These are phyloP conservation scores for Oxyruncus cristatus DNA, from an alignment of 2,113 vertebrate species.

Conservation along the genomic window DNA sequence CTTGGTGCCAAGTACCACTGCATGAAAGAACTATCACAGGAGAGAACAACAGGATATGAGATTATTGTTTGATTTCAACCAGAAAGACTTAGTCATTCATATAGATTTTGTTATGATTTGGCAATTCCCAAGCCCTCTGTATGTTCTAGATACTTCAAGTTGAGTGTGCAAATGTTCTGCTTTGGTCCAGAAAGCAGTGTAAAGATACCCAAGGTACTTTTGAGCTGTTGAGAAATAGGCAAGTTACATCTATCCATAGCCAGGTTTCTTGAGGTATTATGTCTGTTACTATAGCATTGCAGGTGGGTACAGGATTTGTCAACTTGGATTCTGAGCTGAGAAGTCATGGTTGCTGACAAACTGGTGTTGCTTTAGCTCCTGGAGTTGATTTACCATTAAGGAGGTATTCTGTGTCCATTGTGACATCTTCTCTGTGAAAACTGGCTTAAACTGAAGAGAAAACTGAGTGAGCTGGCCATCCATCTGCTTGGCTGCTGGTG, in stretches of 20 bases:
- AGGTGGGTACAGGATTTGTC: accelerated
- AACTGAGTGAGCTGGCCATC: neutral
- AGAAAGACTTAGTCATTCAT: neutral
- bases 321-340: neutral
- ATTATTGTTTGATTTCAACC: neutral
- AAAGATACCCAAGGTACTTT: neutral
- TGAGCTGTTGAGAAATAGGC: neutral
- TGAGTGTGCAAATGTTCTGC: neutral
- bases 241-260: accelerated
- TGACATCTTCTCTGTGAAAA: neutral
- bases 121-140: accelerated
- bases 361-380: neutral
- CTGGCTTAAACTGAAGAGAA: neutral
- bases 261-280: neutral
- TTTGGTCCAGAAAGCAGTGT: neutral
- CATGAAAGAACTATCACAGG: accelerated
- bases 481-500: accelerated
- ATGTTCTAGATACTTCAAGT: accelerated
- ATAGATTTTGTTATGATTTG: neutral
- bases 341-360: neutral
- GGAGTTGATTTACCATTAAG: accelerated
- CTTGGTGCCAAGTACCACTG: neutral
- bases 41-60: accelerated
- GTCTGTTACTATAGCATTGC: too few species aligned
- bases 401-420: neutral